Conservation (phyloP, 2,888 invertebrate genomes). For the Synergus itoensis region DNA sequence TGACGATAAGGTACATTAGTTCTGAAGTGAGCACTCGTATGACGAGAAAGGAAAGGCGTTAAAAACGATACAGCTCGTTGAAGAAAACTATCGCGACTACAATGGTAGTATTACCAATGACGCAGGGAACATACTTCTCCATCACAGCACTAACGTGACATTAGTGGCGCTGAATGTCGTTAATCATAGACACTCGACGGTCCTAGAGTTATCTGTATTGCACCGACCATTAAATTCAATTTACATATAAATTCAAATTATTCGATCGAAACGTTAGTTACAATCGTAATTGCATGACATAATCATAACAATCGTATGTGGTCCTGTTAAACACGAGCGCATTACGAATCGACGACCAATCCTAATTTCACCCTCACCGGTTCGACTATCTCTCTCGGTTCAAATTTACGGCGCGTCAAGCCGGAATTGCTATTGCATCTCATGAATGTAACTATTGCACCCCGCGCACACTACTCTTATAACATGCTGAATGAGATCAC, state of each 20-base stretch:
- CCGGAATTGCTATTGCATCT: conserved; percentile 57
- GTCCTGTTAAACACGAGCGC: conserved; percentile 29
- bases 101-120: conserved; percentile 8
- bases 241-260: conserved; percentile 75
- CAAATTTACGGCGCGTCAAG: conserved; percentile 58
- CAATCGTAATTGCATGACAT: conserved; percentile 66
- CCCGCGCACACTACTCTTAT: background rate
- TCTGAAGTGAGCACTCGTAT: conserved; percentile 22
- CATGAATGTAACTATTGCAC: conserved; percentile 57
- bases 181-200: conserved; percentile 62
- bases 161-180: conserved; percentile 64
- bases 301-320: conserved; percentile 33
- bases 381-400: conserved; percentile 51
- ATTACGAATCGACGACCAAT: conserved; percentile 29
- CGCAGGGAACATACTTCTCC: conserved; percentile 20
- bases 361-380: conserved; percentile 3
- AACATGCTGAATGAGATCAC: background rate
- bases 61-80: conserved; percentile 32
- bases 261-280: conserved; percentile 59
- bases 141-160: conserved; percentile 62
- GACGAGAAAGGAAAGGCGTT: conserved; percentile 28
- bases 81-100: conserved; percentile 8
- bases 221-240: conserved; percentile 73
- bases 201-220: conserved; percentile 67
- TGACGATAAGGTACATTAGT: conserved; percentile 34